phyloP scores from a whole-genome alignment of 1,140 invertebrate genomes.

The Aphaenogaster floridana region DNA sequence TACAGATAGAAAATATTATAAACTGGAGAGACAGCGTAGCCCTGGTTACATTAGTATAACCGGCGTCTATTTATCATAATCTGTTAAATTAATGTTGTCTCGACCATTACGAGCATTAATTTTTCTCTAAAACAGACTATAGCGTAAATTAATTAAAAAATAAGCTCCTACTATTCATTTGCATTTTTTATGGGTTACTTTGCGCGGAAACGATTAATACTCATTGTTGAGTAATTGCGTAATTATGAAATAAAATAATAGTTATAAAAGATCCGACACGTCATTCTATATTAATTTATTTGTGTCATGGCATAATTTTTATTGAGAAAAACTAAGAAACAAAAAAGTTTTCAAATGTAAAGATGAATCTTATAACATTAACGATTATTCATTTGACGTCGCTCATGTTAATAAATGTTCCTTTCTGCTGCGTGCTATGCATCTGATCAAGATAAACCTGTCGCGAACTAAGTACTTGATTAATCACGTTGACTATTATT shows the following conservation, averaged over 20 bases:
- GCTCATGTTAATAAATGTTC: conserved; percentile 51
- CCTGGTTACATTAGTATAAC: not conserved
- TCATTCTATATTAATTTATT: not conserved
- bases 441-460: conserved; percentile 50
- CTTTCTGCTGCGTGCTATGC: conserved; percentile 9
- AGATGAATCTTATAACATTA: conserved; percentile 5
- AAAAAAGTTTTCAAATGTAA: not conserved
- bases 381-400: not conserved
- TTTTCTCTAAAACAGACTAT: conserved; percentile 9
- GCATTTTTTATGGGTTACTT: conserved; percentile 18
- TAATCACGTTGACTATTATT: conserved; percentile 59
- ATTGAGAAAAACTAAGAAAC: not conserved
- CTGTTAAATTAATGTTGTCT: conserved; percentile 42
- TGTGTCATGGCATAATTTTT: not conserved
- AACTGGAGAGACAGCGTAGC: not conserved
- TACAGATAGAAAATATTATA: conserved; percentile 24
- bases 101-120: conserved; percentile 33
- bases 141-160: conserved; percentile 46
- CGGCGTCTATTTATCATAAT: conserved; percentile 48
- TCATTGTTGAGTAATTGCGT: conserved; percentile 25
- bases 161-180: conserved; percentile 38
- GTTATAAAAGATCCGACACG: not conserved
- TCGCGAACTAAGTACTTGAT: conserved; percentile 49
- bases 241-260: conserved; percentile 13
- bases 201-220: conserved; percentile 42